phyloP scores from a whole-genome alignment of 2,113 vertebrate genomes.

The Taurulus bubalis region DNA sequence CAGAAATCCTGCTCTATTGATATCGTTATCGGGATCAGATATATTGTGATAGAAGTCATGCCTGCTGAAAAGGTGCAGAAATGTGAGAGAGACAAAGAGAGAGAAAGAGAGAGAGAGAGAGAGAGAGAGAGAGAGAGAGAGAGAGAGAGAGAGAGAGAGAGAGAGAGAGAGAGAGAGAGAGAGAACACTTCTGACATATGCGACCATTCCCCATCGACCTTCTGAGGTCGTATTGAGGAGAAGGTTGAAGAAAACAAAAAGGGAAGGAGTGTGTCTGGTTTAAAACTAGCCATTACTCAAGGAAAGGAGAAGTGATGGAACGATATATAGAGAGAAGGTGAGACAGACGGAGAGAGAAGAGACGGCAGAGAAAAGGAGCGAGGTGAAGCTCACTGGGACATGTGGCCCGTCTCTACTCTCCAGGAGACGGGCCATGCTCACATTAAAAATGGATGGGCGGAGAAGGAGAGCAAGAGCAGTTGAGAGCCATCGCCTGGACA shows the following conservation, averaged over 20 bases:
- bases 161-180: conserved; percentile 3
- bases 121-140: conserved; percentile 10
- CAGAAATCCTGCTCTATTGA: not conserved
- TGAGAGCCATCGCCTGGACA: conserved; percentile 23
- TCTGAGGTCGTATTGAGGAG: conserved; percentile 29
- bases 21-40: not conserved
- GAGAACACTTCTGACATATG: conserved; percentile 34
- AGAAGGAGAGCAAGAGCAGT: conserved; percentile 32
- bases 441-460: conserved; percentile 75
- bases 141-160: conserved; percentile 10
- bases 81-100: conserved; percentile 19
- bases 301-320: conserved; percentile 36
- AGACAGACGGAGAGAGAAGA: conserved; percentile 18
- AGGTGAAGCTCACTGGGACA: conserved; percentile 60
- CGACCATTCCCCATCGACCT: conserved; percentile 44
- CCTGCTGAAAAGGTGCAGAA: not conserved
- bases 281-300: conserved; percentile 75
- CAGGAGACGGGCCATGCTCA: conserved; percentile 64
- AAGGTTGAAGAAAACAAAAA: conserved; percentile 12
- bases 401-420: conserved; percentile 33
- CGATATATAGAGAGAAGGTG: conserved; percentile 20
- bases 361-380: conserved; percentile 8
- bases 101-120: conserved; percentile 18
- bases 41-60: not conserved
- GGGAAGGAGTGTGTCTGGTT: conserved; percentile 54